Percentiles rank a stretch among this genome's conserved stretches.
Evolutionary conservation across 2,113 vertebrate species (phyloP).

Genomic region (Dermatemys mawii): DNA sequence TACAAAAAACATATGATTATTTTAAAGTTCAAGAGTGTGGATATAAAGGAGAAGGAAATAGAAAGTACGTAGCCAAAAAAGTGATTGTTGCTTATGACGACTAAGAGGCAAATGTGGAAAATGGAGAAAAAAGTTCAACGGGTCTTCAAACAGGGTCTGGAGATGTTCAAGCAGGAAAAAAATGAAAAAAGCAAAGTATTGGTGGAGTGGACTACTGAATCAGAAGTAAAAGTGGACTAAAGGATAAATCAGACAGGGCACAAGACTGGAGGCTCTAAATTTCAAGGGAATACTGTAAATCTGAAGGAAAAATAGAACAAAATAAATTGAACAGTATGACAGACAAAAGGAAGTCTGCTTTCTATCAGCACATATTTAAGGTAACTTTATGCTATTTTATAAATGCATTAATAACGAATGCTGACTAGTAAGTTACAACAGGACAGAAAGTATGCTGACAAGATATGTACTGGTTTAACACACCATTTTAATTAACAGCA

Average conservation of each 20-base stretch:
- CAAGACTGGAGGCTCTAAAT: conserved; percentile 22
- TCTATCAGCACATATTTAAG: not conserved
- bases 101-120: not conserved
- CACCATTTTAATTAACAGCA: not conserved
- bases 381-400: conserved; percentile 28
- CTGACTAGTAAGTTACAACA: conserved; percentile 32
- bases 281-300: not conserved
- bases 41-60: not conserved
- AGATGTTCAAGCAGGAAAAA: not conserved
- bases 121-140: not conserved
- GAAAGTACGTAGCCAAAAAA: not conserved
- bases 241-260: conserved; percentile 29
- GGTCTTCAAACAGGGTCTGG: not conserved
- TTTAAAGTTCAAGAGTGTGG: not conserved
- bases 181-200: conserved; percentile 18
- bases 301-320: conserved; percentile 8
- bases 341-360: not conserved
- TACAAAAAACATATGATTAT: not conserved
- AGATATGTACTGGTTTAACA: conserved; percentile 17
- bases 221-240: conserved; percentile 18
- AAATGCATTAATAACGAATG: not conserved
- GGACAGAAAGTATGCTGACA: not conserved
- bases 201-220: conserved; percentile 36
- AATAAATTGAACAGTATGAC: not conserved
- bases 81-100: not conserved